phyloP scores from a whole-genome alignment of 2,113 vertebrate genomes.

The Neotoma lepida region DNA sequence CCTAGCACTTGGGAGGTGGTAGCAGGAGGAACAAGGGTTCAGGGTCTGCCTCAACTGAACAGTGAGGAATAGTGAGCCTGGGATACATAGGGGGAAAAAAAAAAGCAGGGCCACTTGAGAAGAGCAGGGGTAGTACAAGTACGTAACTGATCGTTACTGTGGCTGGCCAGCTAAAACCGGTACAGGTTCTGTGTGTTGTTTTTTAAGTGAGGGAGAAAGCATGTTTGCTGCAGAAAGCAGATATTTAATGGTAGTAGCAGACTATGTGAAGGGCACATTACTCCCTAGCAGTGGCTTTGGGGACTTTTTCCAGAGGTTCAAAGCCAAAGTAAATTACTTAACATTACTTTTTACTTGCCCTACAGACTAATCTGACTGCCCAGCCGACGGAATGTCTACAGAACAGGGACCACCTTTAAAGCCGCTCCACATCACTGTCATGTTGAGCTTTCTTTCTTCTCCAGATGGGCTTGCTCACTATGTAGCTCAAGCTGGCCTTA shows the following conservation, averaged over 20 bases:
- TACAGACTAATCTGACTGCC: slow-evolving; percentile 27
- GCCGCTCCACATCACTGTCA: not conserved
- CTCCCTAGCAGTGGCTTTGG: slow-evolving; percentile 5
- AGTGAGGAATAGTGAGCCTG: not conserved
- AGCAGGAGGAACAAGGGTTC: not conserved
- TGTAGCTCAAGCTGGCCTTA: not conserved
- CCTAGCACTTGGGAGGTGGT: not conserved
- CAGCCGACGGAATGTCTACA: not conserved
- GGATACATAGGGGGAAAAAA: rapidly evolving
- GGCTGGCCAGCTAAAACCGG: not conserved
- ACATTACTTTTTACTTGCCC: slow-evolving; percentile 13
- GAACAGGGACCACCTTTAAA: not conserved
- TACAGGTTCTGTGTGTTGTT: not conserved
- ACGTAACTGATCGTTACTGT: not conserved
- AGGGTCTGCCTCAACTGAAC: not conserved
- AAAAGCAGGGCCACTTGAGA: not conserved
- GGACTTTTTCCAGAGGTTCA: slow-evolving; percentile 15
- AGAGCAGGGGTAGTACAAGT: not conserved
- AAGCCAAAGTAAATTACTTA: slow-evolving; percentile 43
- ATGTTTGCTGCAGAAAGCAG: not conserved
- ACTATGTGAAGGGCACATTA: not conserved
- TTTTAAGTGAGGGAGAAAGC: not conserved
- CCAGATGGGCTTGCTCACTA: not conserved
- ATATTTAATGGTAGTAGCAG: not conserved
- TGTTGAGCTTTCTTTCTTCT: not conserved